Evolutionary conservation across 1,140 invertebrate species (phyloP), one percentile per base, ranked within the genome.

Genomic region (Metaphire vulgaris): DNA sequence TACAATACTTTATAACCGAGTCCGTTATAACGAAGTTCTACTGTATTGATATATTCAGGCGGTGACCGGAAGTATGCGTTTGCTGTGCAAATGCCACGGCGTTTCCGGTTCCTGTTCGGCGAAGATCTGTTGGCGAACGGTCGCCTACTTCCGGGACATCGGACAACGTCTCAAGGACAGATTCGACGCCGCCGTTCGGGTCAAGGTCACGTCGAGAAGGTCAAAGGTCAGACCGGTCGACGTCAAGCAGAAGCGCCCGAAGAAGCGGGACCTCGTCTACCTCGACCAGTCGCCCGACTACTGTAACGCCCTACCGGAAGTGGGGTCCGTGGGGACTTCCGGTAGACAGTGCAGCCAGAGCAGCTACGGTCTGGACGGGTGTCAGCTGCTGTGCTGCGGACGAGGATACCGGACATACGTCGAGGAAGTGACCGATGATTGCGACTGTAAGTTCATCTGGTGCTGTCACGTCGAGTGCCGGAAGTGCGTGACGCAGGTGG

Each of bases 61-160:
- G 15, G 91, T 96, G n/a, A 91, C 93, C 78, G 90, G 91, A 74
- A 89, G 92, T 76, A 93, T 97, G 91, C 91, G 94, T 82, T 89
- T 93, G 28, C 90, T 94, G 14, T 98, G 96, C 89, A 97, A 97
- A 87, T 98, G 96, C 83, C 96, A 98, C 84, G 96, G 96, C 15
- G 95, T 97, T 86, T 96, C 93, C 0, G 96, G 95, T 0, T 96
- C 94, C 0, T 98, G 96, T 87, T 95, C 93, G 69, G 90, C 96
- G 76, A 90, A 93, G 72, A 94, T 96, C 1, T 98, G 96, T 84
- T 98, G 95, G 95, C 89, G 94, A 80, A 91, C 92, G 80, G 88
- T 97, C 77, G 91, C 92, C 0, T 88, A 91, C 29, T 86, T 86
- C 78, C 79, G 83, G 1, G 73, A 74, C 80, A 90, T 96, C 74